Conservation (phyloP, 2,888 invertebrate species). For the Lottia gigantea region DNA sequence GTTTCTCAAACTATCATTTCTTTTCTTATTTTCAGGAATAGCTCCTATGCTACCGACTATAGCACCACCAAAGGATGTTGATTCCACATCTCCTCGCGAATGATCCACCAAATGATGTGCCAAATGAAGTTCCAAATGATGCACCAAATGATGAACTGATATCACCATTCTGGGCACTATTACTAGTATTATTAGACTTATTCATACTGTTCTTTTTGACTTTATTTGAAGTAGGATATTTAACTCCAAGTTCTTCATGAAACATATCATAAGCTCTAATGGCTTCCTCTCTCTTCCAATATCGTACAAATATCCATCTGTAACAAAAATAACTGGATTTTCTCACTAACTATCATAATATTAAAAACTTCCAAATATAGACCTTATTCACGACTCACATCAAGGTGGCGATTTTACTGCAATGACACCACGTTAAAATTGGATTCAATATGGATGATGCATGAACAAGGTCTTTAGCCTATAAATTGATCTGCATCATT, state of each 20-base stretch:
- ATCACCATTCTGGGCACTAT: not conserved
- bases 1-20: no score
- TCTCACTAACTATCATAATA: no score
- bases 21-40: no score
- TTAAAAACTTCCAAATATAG: no score
- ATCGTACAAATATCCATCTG: conserved; percentile 38
- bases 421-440: no score
- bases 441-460: no score
- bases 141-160: not conserved
- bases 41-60: no score
- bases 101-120: not conserved
- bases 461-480: no score
- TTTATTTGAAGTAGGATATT: conserved; percentile 30
- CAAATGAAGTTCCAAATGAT: not conserved
- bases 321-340: conserved; percentile 3
- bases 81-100: not conserved
- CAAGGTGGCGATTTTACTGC: no score
- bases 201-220: not conserved
- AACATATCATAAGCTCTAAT: conserved; percentile 31
- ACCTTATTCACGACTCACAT: no score
- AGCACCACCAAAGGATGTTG: not conserved
- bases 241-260: conserved; percentile 26
- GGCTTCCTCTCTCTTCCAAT: conserved; percentile 25
- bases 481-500: no score
- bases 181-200: not conserved